These are phyloP conservation scores for Dicrurus megarhynchus DNA, from an alignment of 2,113 vertebrate genomes.

Conservation along the genomic window DNA sequence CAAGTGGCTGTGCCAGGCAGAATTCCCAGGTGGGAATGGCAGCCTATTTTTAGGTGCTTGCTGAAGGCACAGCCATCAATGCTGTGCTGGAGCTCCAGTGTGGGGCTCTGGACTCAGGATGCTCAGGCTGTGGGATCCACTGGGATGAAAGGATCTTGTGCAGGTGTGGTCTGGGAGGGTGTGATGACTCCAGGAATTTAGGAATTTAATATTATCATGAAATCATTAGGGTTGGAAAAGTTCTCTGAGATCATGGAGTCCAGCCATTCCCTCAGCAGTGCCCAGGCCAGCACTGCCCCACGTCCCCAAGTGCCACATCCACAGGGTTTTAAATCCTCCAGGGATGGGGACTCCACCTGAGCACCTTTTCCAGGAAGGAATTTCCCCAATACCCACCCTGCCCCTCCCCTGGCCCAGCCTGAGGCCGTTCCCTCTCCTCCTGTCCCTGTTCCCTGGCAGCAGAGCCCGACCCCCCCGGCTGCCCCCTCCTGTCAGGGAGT, in stretches of 20 bases:
- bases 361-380: not conserved
- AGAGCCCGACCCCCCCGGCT: not conserved
- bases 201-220: accelerated
- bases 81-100: not conserved
- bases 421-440: not conserved
- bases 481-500: not conserved
- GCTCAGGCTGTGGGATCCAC: not conserved
- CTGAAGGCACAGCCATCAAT: not conserved
- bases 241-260: accelerated
- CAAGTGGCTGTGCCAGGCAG: constrained; percentile 11
- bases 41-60: constrained; percentile 33
- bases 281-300: not conserved
- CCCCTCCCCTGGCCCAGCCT: not conserved
- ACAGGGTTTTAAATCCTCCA: not conserved
- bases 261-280: not conserved
- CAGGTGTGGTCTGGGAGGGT: not conserved
- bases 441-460: not conserved
- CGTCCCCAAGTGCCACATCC: not conserved
- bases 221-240: not conserved
- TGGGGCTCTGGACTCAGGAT: not conserved
- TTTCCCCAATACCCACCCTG: not conserved
- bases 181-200: not conserved
- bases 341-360: not conserved
- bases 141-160: not conserved
- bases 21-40: constrained; percentile 39